Base-by-base conservation (phyloP, 2,888 invertebrate genomes). In the Cerastis leucographa region DNA sequence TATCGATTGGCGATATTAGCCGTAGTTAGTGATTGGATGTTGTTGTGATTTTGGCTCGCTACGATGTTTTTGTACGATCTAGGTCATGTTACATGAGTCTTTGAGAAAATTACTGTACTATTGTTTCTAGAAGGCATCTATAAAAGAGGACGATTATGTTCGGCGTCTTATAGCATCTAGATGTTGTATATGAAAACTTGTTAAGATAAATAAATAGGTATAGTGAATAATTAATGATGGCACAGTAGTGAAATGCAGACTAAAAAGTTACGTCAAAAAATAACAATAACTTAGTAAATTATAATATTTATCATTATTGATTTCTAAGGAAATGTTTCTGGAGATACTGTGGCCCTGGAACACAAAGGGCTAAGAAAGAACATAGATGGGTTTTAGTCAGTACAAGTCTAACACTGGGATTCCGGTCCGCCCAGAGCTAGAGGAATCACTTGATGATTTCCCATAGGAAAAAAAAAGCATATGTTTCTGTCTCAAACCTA, bases 1-100 rank as follows among this genome's bases (percentile, higher is more conserved):
- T 83, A 81, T 81, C 74, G 75, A 81, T 79, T 77, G 70, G 61
- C 46, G 71, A 83, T 83, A 87, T 82, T 80, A 81, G 59, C 71
- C 68, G 70, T 76, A 74, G 74, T 86, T 81, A 74, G 72, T 66
- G 59, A 79, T 74, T 79, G 73, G 68, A 71, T 85, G 75, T 71
- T 74, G 66, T 72, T 64, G 72, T 78, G 70, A 71, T 68, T 82
- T 79, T 83, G 78, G 83, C 78, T 82, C 61, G 56, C 25, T 78
- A 6, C 64, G 74, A 56, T 82, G 68, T 83, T 82, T 78, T 78
- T 76, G 62, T 49, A 22, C 54, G n/a, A 81, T 76, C 66, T 80
- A 80, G 81, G 80, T 80, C 76, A 76, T 71, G 70, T 67, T 44
- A 66, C 61, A 6, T 2, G 56, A 6, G 2, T 35, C 22, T 80